Percentiles rank a stretch among this genome's conserved stretches.
Evolutionary conservation across 1,140 invertebrate species (phyloP).

Genomic region (Ganaspis sp.): DNA sequence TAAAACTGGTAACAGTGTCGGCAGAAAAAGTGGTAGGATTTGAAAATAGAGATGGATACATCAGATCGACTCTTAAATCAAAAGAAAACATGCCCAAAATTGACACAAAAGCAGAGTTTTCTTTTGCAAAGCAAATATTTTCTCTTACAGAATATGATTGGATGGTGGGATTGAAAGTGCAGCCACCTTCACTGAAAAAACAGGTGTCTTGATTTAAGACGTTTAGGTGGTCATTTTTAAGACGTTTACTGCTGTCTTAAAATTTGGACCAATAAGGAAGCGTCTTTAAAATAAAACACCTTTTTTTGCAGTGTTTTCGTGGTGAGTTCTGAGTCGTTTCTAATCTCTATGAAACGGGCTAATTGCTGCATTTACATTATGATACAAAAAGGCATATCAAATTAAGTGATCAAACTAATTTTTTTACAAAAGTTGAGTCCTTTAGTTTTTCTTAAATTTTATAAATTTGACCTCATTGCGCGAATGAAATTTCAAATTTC

Average conservation of each 20-base stretch:
- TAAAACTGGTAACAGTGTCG: conserved; percentile 45
- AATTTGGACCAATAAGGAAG: too few relatives aligned
- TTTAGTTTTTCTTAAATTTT: too few relatives aligned
- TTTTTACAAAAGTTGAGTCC: too few relatives aligned
- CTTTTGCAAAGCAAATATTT: background rate
- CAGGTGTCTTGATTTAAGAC: too few relatives aligned
- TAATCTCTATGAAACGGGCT: background rate
- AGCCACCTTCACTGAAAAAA: background rate
- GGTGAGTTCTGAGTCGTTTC: background rate
- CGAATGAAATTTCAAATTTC: too few relatives aligned
- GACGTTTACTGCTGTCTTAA: too few relatives aligned
- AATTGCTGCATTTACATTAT: background rate
- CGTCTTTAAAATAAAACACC: too few relatives aligned
- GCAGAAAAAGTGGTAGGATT: conserved; percentile 41
- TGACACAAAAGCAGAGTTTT: conserved; percentile 36
- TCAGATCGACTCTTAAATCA: conserved; percentile 43
- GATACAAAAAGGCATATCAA: too few relatives aligned
- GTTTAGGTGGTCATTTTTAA: too few relatives aligned
- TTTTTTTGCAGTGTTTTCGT: too few relatives aligned
- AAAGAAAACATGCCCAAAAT: conserved; percentile 40
- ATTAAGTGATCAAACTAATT: too few relatives aligned
- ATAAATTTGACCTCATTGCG: too few relatives aligned
- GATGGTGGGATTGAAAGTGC: background rate
- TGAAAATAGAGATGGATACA: conserved; percentile 35
- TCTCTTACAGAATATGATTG: background rate